Conservation (phyloP, 30 jellyfish, hydroid and myxozoan species). For the Chironex yamaguchii region DNA sequence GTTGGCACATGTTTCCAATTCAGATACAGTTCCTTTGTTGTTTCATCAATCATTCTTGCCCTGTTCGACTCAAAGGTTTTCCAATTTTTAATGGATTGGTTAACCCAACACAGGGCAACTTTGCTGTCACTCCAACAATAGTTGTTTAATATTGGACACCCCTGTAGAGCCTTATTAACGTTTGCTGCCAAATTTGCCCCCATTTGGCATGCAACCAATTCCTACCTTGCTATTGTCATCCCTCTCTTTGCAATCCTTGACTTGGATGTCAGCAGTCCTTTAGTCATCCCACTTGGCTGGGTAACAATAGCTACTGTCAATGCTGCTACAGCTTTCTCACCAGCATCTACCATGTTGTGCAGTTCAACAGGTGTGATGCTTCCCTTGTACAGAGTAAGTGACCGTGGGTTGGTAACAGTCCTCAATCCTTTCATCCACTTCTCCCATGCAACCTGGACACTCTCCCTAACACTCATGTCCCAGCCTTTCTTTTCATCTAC, state of each 20-base stretch:
- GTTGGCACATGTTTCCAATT: slow-evolving; percentile 20
- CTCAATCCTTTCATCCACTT: slow-evolving; percentile 25
- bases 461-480: slow-evolving; percentile 36
- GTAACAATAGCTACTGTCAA: slow-evolving; percentile 1
- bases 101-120: slow-evolving; percentile 39
- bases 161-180: slow-evolving; percentile 25
- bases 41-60: slow-evolving; percentile 29
- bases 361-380: slow-evolving; percentile 20
- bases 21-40: not conserved
- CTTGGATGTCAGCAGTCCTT: slow-evolving; percentile 42
- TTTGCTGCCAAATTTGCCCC: slow-evolving; percentile 64
- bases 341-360: slow-evolving; percentile 60
- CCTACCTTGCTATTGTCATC: slow-evolving; percentile 46
- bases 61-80: slow-evolving; percentile 41
- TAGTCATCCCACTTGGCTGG: slow-evolving; percentile 34
- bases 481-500: slow-evolving; percentile 58
- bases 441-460: slow-evolving; percentile 10
- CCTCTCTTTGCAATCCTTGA: slow-evolving; percentile 62
- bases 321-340: slow-evolving; percentile 50
- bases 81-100: slow-evolving; percentile 17
- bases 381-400: slow-evolving; percentile 48
- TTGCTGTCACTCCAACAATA: slow-evolving; percentile 59
- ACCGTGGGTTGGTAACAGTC: slow-evolving; percentile 27
- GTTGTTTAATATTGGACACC: slow-evolving; percentile 41
- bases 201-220: slow-evolving; percentile 59